Evolutionary conservation across 1,140 invertebrate genomes (phyloP), one percentile per base, ranked within the genome.

Genomic region (Panonychus citri): DNA sequence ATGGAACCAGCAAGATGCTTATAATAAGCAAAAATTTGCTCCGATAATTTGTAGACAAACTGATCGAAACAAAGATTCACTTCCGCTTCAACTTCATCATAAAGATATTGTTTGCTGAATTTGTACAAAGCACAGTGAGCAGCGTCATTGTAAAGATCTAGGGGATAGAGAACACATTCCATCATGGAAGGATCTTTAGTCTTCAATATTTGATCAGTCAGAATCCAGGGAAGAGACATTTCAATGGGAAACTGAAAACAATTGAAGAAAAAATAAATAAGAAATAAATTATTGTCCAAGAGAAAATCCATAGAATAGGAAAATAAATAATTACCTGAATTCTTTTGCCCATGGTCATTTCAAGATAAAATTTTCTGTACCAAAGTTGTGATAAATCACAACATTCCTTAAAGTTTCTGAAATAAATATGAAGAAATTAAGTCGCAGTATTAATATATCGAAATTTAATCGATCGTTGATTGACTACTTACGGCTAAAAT

Each of bases 221-320:
- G 74, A 66, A 99, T 97, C 94, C 94, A 99, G 0, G 95, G 95
- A 85, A 99, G 93, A 4, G 93, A 97, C 95, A 99, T 99, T 70
- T 98, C 94, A 66, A 99, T 99, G 0, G 94, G 94, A 72, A 99
- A 99, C 80, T 97, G 79, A 50, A 76, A 71, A 51, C n/a, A n/a
- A n/a, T n/a, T n/a, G n/a, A n/a, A n/a, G n/a, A n/a, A n/a, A n/a
- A n/a, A n/a, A n/a, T n/a, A n/a, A n/a, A n/a, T n/a, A n/a, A n/a
- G n/a, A n/a, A n/a, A n/a, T n/a, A n/a, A n/a, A n/a, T n/a, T n/a
- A n/a, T n/a, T n/a, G n/a, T n/a, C n/a, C n/a, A n/a, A n/a, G n/a
- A n/a, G n/a, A n/a, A n/a, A n/a, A n/a, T n/a, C n/a, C n/a, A n/a
- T n/a, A n/a, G n/a, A n/a, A n/a, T n/a, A n/a, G n/a, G n/a, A n/a